Conservation (phyloP, 2,888 invertebrate genomes). For the Listrodromus nycthemerus region DNA sequence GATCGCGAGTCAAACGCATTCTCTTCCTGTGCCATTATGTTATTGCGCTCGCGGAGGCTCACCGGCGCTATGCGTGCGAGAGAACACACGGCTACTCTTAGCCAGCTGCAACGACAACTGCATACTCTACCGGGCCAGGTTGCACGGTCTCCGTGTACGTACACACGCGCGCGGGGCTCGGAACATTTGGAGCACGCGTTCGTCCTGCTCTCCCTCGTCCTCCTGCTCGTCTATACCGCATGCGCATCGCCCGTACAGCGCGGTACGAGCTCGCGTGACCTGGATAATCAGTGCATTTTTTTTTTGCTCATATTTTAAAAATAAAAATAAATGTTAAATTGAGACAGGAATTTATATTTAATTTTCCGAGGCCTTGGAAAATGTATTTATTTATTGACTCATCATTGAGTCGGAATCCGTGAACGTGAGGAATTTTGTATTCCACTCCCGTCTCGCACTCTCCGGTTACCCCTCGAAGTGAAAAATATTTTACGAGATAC, state of each 20-base stretch:
- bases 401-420: not conserved
- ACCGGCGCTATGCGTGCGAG: slow-evolving; percentile 60
- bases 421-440: not conserved
- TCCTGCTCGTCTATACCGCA: slow-evolving; percentile 9
- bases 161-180: not conserved
- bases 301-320: not conserved
- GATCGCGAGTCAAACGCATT: slow-evolving; percentile 82
- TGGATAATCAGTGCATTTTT: slow-evolving; percentile 30
- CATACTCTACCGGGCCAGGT: slow-evolving; percentile 19
- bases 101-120: slow-evolving; percentile 56
- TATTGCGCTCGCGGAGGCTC: slow-evolving; percentile 74
- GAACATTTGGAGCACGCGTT: slow-evolving; percentile 44
- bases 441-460: not conserved
- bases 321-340: not conserved
- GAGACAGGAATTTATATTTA: slow-evolving; percentile 1
- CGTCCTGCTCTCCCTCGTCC: slow-evolving; percentile 26
- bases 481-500: slow-evolving; percentile 16
- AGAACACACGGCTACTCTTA: slow-evolving; percentile 43
- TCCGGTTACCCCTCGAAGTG: not conserved
- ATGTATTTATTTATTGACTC: slow-evolving; percentile 11
- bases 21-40: slow-evolving; percentile 81
- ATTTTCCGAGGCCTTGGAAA: not conserved
- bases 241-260: slow-evolving; percentile 24
- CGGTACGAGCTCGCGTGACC: slow-evolving; percentile 43
- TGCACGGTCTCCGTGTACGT: slow-evolving; percentile 13